A percentile compares a stretch with the other conserved stretches of the same genome.
These are phyloP conservation scores for Tethea ocularis DNA, from an alignment of 2,888 invertebrate species.

Conservation along the genomic window DNA sequence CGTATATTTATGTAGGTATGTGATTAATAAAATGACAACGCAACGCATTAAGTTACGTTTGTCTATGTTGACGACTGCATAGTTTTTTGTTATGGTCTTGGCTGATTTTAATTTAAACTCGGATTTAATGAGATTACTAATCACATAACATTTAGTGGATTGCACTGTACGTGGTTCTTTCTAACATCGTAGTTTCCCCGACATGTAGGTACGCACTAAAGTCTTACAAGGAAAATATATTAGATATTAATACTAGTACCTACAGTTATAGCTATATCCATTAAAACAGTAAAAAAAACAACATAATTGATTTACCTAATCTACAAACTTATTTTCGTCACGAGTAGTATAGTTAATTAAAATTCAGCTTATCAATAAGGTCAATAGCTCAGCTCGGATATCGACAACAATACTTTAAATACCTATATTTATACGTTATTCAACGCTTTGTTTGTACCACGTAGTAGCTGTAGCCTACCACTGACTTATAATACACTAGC, in stretches of 20 bases:
- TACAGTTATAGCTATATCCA: background rate
- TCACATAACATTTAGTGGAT: no score
- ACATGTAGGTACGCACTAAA: no score
- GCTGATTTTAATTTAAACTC: background rate
- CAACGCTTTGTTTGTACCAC: background rate
- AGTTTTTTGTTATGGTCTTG: background rate
- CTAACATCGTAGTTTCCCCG: no score
- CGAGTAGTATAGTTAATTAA: slow-evolving; percentile 5
- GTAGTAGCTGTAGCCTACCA: background rate
- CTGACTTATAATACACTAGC: no score
- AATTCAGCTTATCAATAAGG: slow-evolving; percentile 1
- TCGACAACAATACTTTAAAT: background rate
- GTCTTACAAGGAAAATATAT: background rate
- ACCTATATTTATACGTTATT: background rate
- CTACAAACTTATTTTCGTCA: background rate
- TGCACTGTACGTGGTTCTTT: no score
- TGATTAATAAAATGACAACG: background rate
- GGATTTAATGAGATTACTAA: no score
- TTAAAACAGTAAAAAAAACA: background rate
- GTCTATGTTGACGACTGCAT: background rate
- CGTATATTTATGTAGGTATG: background rate
- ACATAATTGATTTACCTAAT: slow-evolving; percentile 2
- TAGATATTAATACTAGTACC: background rate
- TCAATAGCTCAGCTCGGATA: background rate
- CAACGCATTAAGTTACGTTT: background rate